Evolutionary conservation across 2,797 vertebrate species (phyloP).

Genomic region (Hypotaenidia okinawae): DNA sequence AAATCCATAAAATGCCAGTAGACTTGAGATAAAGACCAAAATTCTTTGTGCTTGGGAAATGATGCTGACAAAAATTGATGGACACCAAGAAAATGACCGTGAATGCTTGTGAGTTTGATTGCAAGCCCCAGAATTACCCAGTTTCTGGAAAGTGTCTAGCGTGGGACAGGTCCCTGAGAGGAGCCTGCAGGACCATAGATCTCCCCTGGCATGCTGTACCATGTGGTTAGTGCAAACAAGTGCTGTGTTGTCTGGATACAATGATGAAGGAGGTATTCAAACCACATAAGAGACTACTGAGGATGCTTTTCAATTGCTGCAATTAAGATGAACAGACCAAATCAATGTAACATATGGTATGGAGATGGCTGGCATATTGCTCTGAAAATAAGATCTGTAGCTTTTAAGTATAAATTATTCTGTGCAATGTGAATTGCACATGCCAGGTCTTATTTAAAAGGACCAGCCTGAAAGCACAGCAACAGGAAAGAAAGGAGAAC

Average conservation of each 20-base stretch:
- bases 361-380: not conserved
- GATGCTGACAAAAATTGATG: not conserved
- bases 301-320: not conserved
- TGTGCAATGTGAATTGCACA: not conserved
- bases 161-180: not conserved
- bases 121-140: not conserved
- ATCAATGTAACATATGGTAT: not conserved
- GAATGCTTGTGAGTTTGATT: not conserved
- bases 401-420: slow-evolving; percentile 24
- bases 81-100: not conserved
- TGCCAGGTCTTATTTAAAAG: slow-evolving; percentile 10
- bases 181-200: not conserved
- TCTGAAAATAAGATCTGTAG: slow-evolving; percentile 1
- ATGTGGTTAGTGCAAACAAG: not conserved
- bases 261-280: not conserved
- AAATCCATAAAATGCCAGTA: not conserved
- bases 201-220: not conserved
- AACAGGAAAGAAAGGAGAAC: slow-evolving; percentile 7
- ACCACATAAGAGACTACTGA: not conserved
- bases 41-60: not conserved
- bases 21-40: not conserved
- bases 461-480: slow-evolving; percentile 1
- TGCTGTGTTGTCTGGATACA: not conserved
- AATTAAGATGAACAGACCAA: not conserved
- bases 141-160: not conserved